Evolutionary conservation across 2,888 invertebrate species (phyloP).

Genomic region (Leptopilina syphax): DNA sequence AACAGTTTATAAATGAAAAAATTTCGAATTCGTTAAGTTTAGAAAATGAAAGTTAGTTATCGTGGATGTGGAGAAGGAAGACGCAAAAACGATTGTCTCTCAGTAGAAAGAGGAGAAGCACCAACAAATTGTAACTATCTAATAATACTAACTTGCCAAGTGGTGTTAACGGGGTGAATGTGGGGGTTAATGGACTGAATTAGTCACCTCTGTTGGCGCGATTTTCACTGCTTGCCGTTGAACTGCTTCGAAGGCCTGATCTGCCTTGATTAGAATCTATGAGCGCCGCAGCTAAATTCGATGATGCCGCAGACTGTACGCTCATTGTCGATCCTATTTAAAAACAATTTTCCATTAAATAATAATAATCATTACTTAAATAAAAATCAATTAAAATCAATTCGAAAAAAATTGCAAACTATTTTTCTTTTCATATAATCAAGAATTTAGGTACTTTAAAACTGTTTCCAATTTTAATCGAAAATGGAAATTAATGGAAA

Average conservation of each 20-base stretch:
- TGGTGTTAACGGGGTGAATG: slow-evolving; percentile 66
- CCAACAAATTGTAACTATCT: slow-evolving; percentile 35
- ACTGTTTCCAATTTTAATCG: too few relatives aligned
- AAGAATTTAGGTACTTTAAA: too few relatives aligned
- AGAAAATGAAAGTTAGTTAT: background rate
- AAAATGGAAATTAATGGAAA: too few relatives aligned
- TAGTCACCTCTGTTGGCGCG: slow-evolving; percentile 75
- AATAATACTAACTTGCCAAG: slow-evolving; percentile 41
- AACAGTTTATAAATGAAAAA: too few relatives aligned
- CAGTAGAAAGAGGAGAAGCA: slow-evolving; percentile 38
- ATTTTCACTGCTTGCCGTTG: slow-evolving; percentile 71
- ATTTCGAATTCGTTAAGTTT: too few relatives aligned
- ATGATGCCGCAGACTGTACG: slow-evolving; percentile 77
- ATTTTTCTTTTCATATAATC: too few relatives aligned
- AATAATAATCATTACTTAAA: background rate
- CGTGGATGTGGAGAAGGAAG: slow-evolving; percentile 6
- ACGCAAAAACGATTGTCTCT: slow-evolving; percentile 40
- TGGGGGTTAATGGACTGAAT: slow-evolving; percentile 66
- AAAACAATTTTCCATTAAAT: slow-evolving; percentile 41
- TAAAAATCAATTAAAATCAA: slow-evolving; percentile 1
- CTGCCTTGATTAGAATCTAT: slow-evolving; percentile 79
- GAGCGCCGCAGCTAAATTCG: slow-evolving; percentile 80
- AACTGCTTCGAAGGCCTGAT: slow-evolving; percentile 70
- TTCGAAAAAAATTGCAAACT: too few relatives aligned
- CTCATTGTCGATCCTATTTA: slow-evolving; percentile 73